Evolutionary conservation across 2,888 invertebrate species (phyloP).

Genomic region (Xestia xanthographa): DNA sequence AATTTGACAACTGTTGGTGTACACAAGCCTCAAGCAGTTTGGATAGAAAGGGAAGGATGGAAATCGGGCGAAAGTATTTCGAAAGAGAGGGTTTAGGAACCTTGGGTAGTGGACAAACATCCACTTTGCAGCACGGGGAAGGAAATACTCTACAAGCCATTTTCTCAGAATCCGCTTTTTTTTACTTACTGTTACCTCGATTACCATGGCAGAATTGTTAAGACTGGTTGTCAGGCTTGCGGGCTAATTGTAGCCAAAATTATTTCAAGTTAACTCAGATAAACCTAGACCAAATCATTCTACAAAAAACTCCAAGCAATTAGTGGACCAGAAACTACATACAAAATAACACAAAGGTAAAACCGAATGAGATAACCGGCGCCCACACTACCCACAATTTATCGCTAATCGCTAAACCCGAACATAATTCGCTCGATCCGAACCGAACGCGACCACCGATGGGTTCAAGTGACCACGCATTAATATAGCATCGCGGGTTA

Average conservation of each 20-base stretch:
- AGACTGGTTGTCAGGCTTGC: neutral
- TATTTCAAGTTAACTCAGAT: neutral
- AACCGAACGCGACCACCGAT: conserved; percentile 55
- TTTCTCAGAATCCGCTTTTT: neutral
- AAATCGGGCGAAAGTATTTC: neutral
- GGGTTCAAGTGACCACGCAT: conserved; percentile 60
- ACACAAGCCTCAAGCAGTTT: neutral
- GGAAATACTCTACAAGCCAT: neutral
- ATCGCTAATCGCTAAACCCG: conserved; percentile 66
- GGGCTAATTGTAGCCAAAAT: neutral
- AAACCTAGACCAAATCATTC: neutral
- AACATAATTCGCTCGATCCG: conserved; percentile 62
- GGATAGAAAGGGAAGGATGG: neutral
- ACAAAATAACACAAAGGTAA: conserved; percentile 48
- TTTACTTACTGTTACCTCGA: neutral
- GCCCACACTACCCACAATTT: conserved; percentile 62
- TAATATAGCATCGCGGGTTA: conserved; percentile 52
- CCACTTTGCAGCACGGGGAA: neutral
- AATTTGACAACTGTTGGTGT: neutral
- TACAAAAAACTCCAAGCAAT: conserved; percentile 1
- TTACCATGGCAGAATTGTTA: neutral
- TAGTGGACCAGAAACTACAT: conserved; percentile 17
- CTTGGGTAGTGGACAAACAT: neutral
- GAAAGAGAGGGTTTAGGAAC: neutral
- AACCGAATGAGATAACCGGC: conserved; percentile 52